Percentiles rank a stretch among this genome's conserved stretches.
phyloP scores from a whole-genome alignment of 2,113 vertebrate genomes.

The Puffinus mauretanicus region DNA sequence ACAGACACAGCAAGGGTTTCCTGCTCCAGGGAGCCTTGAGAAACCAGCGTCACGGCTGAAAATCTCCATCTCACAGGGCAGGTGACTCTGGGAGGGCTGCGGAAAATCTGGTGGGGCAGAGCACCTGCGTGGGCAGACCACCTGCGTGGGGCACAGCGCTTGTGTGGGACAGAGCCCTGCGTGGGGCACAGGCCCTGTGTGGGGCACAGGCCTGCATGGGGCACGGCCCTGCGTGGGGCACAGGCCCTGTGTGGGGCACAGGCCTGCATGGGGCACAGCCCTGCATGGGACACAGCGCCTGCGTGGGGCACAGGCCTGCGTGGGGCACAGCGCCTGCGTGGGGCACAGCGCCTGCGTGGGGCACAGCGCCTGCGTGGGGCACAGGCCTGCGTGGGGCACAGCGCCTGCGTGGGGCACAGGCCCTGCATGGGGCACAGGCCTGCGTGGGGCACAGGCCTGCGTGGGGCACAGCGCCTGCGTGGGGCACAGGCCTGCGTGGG shows the following conservation, averaged over 20 bases:
- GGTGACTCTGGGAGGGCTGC: not conserved
- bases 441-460: no score
- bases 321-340: not conserved
- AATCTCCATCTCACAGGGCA: not conserved
- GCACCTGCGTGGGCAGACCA: no score
- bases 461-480: no score
- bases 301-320: not conserved
- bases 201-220: not conserved
- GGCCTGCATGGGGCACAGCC: not conserved
- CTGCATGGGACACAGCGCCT: not conserved
- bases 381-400: not conserved
- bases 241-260: not conserved
- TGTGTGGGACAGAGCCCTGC: not conserved
- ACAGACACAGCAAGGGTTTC: not conserved
- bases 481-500: no score
- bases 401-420: no score
- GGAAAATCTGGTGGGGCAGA: no score
- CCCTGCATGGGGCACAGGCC: no score
- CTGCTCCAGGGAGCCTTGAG: not conserved
- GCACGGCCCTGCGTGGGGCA: no score
- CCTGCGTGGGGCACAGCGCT: no score
- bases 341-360: not conserved
- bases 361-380: no score
- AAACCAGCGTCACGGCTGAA: accelerated
- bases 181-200: not conserved